phyloP scores from a whole-genome alignment of 2,113 vertebrate species.

The Tychaedon coryphoeus region DNA sequence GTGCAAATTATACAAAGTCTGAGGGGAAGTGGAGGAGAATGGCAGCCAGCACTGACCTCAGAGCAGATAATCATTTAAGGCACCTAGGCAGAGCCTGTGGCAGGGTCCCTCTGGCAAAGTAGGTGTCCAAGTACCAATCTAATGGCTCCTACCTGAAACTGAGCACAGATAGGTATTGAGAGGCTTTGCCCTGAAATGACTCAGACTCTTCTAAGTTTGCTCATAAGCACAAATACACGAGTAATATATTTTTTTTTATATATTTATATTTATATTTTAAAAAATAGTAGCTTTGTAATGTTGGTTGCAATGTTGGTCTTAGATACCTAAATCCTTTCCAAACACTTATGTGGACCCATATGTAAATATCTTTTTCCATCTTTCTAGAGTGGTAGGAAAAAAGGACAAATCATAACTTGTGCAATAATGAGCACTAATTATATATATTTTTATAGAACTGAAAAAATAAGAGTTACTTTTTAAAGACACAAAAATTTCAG shows the following conservation, averaged over 20 bases:
- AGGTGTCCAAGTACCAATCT: neutral
- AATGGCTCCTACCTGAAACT: neutral
- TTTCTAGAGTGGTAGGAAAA: neutral
- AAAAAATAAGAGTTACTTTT: neutral
- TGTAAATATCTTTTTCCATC: neutral
- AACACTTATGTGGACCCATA: neutral
- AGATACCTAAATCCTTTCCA: neutral
- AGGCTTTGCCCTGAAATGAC: neutral
- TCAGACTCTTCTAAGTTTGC: neutral
- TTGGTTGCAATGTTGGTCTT: neutral
- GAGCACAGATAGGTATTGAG: neutral
- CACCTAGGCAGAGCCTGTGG: neutral
- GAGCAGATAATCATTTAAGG: neutral
- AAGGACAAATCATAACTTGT: neutral
- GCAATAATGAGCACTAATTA: neutral
- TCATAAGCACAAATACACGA: neutral
- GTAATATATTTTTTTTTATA: too few relatives aligned
- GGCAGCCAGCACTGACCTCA: rapidly evolving
- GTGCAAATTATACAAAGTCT: rapidly evolving
- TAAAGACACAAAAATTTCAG: neutral
- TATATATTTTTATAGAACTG: neutral
- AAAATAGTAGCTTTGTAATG: neutral
- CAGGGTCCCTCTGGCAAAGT: neutral
- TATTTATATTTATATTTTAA: neutral
- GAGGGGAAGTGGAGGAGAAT: neutral